Percentiles rank a stretch among this genome's conserved stretches.
These are phyloP conservation scores for Microplitis manilae DNA, from an alignment of 2,888 invertebrate genomes.

Conservation along the genomic window DNA sequence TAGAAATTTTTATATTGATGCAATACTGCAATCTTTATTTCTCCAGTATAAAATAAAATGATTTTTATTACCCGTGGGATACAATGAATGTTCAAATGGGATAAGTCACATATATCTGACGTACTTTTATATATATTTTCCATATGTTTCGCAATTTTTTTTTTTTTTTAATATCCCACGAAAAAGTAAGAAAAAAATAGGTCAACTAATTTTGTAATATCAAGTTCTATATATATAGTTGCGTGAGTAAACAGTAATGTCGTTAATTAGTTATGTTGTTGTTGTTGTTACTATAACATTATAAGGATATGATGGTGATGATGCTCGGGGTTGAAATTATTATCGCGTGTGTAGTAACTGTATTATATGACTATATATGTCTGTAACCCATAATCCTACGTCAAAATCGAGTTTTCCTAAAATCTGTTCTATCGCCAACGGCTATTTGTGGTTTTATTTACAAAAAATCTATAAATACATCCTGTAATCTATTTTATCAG, in stretches of 20 bases:
- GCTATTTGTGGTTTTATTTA: not conserved
- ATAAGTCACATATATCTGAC: not conserved
- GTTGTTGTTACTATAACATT: not conserved
- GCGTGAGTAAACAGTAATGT: not conserved
- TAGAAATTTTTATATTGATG: not conserved
- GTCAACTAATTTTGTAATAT: not conserved
- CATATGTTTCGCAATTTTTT: not conserved
- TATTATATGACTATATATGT: not conserved
- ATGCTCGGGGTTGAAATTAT: not conserved
- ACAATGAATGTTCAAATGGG: not conserved
- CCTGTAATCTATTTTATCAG: not conserved
- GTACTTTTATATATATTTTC: not conserved
- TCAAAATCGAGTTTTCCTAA: not conserved
- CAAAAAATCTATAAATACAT: not conserved
- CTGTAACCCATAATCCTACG: not conserved
- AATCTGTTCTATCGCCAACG: not conserved
- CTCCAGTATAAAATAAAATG: conserved; percentile 5
- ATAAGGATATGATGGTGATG: not conserved
- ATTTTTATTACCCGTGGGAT: conserved; percentile 16
- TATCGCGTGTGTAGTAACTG: not conserved
- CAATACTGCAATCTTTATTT: conserved; percentile 6
- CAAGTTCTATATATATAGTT: not conserved
- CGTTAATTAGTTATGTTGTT: not conserved
- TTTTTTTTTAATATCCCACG: not conserved
- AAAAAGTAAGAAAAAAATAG: not conserved